A percentile compares a stretch with the other conserved stretches of the same genome.
These are phyloP conservation scores for Botia almorhae DNA, from an alignment of 2,797 vertebrate species.

Conservation along the genomic window DNA sequence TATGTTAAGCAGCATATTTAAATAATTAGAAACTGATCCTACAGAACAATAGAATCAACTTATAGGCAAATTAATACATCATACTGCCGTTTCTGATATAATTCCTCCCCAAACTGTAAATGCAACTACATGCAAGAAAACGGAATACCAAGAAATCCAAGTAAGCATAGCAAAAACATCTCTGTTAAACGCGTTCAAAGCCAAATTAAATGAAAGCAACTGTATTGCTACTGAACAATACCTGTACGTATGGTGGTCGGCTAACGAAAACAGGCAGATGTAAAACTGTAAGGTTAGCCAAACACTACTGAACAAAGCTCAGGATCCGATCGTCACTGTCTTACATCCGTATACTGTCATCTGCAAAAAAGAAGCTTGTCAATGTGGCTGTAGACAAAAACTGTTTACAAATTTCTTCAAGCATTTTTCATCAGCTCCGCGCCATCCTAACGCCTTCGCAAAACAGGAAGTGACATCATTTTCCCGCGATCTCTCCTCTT, in stretches of 20 bases:
- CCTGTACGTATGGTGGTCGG: neutral
- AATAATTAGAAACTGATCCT: neutral
- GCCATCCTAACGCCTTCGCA: conserved; percentile 69
- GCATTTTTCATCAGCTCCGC: conserved; percentile 64
- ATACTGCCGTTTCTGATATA: neutral
- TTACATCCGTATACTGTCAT: neutral
- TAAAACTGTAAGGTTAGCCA: neutral
- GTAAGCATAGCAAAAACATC: neutral
- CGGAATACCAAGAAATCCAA: neutral
- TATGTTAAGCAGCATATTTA: neutral
- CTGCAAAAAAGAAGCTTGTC: neutral
- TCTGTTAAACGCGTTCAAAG: neutral
- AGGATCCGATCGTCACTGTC: neutral
- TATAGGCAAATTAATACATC: neutral
- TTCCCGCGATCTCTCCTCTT: conserved; percentile 77
- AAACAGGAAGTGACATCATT: conserved; percentile 80
- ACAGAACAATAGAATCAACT: neutral
- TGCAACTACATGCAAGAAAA: neutral
- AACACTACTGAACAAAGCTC: neutral
- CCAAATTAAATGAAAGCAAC: neutral
- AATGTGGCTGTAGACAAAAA: neutral
- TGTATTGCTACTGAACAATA: conserved; percentile 26
- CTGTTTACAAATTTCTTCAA: neutral
- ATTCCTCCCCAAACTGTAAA: neutral
- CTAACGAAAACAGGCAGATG: conserved; percentile 21